phyloP scores from a whole-genome alignment of 2,113 vertebrate genomes.

The Dipodomys ordii region DNA sequence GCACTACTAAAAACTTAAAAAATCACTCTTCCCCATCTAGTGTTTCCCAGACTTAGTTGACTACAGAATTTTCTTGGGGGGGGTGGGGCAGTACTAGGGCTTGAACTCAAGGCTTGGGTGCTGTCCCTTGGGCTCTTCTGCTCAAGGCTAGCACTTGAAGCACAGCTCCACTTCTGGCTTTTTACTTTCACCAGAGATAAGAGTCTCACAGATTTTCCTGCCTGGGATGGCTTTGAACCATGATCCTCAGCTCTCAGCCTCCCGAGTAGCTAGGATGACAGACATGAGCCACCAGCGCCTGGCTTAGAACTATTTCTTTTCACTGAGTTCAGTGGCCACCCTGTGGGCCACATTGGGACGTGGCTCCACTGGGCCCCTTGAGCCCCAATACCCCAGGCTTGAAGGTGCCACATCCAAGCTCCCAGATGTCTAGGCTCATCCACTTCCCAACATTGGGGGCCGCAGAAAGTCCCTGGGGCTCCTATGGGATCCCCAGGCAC shows the following conservation, averaged over 20 bases:
- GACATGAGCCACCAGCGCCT: no score
- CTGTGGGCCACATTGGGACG: not conserved
- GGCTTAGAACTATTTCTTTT: not conserved
- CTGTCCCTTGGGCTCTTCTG: no score
- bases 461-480: not conserved
- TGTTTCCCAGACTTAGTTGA: not conserved
- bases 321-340: rapidly evolving
- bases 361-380: not conserved
- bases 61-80: not conserved
- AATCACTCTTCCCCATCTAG: not conserved
- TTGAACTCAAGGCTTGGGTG: no score
- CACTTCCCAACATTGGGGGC: not conserved
- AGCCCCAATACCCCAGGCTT: not conserved
- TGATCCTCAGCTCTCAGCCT: no score
- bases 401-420: not conserved
- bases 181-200: no score
- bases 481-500: rapidly evolving
- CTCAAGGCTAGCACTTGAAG: no score
- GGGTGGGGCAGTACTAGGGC: no score
- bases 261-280: no score
- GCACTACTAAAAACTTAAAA: not conserved
- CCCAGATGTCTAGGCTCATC: not conserved
- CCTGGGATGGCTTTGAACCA: no score
- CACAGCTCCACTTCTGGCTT: no score
- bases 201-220: no score